These are phyloP conservation scores for Mechanitis messenoides DNA, from an alignment of 2,888 invertebrate genomes.

Conservation along the genomic window DNA sequence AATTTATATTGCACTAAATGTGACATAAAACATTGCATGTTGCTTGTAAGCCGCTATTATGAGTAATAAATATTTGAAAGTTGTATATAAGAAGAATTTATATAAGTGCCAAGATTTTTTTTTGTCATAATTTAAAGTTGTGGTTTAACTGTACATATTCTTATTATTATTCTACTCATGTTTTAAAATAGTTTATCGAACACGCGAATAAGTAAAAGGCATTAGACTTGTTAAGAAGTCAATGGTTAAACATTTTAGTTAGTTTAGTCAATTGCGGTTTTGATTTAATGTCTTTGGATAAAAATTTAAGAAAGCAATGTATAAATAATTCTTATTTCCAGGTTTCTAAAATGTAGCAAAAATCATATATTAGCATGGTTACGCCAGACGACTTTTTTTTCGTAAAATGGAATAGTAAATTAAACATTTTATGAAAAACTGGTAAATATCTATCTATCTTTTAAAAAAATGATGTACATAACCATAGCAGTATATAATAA, in stretches of 20 bases:
- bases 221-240: no score
- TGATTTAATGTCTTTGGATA: no score
- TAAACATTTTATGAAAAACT: not conserved
- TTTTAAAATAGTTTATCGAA: no score
- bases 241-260: no score
- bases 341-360: not conserved
- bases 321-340: not conserved
- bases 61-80: not conserved
- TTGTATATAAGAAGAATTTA: not conserved
- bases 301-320: no score
- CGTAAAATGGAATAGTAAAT: no score
- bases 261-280: no score
- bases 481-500: conserved; percentile 14
- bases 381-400: no score
- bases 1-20: not conserved
- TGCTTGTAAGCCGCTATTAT: not conserved
- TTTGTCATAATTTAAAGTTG: not conserved
- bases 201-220: no score
- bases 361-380: no score
- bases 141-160: no score
- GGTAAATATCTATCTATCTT: not conserved
- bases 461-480: conserved; percentile 2
- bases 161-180: no score
- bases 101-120: not conserved
- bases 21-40: not conserved